A percentile compares a stretch with the other conserved stretches of the same genome.
Conservation (phyloP, 2,888 invertebrate species). For the Caenorhabditis afra region DNA sequence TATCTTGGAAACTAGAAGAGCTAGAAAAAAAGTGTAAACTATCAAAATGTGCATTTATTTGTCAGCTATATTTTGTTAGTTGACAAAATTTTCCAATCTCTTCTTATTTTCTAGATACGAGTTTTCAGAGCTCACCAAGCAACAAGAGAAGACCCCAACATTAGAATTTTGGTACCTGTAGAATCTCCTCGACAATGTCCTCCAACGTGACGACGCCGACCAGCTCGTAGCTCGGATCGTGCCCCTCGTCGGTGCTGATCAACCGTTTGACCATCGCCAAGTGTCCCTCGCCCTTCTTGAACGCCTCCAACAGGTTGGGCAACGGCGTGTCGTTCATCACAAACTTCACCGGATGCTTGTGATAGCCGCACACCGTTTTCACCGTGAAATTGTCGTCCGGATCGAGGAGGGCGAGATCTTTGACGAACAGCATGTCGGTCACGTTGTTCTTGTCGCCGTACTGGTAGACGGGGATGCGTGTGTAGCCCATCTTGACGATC, state of each 20-base stretch:
- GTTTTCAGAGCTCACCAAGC: no score
- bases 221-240: slow-evolving; percentile 93
- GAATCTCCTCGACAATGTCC: slow-evolving; percentile 77
- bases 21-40: no score
- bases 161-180: slow-evolving; percentile 58
- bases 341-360: slow-evolving; percentile 95
- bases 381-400: slow-evolving; percentile 93
- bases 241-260: slow-evolving; percentile 85
- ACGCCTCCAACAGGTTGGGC: slow-evolving; percentile 95
- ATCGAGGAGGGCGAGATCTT: slow-evolving; percentile 96
- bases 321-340: slow-evolving; percentile 96
- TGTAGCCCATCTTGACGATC: slow-evolving; percentile 87
- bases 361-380: slow-evolving; percentile 82
- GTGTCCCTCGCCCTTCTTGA: slow-evolving; percentile 86
- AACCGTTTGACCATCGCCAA: slow-evolving; percentile 94
- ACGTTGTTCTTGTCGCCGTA: slow-evolving; percentile 71
- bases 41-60: no score
- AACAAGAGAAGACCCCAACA: neutral
- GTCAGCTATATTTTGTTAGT: no score
- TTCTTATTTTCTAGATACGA: no score
- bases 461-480: slow-evolving; percentile 91
- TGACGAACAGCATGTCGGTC: slow-evolving; percentile 87
- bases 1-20: no score
- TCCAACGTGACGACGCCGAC: slow-evolving; percentile 91
- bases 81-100: no score